These are phyloP conservation scores for Drosophila parthenogenetica DNA, from an alignment of 2,888 invertebrate species.

Conservation along the genomic window DNA sequence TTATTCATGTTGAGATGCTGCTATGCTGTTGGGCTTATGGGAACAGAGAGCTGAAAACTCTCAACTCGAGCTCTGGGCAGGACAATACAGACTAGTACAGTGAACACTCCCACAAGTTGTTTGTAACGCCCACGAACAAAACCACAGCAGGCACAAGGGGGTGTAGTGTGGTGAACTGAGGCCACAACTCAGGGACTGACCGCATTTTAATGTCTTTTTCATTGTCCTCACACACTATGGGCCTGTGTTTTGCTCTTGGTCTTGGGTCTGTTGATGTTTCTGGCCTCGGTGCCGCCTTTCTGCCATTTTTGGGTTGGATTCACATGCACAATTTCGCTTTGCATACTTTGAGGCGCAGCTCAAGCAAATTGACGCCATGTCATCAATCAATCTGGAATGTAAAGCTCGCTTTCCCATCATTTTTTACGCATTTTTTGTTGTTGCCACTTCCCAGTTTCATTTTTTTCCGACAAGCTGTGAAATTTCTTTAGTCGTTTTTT, in stretches of 20 bases:
- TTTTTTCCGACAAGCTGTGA: conserved; percentile 52
- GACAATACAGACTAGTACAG: conserved; percentile 6
- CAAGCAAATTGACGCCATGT: conserved; percentile 74
- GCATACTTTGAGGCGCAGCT: conserved; percentile 54
- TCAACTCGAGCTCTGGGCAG: background rate
- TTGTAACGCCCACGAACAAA: conserved; percentile 41
- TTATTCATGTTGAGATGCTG: conserved; percentile 51
- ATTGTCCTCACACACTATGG: conserved; percentile 65
- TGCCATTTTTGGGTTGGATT: conserved; percentile 29
- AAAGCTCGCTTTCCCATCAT: conserved; percentile 53
- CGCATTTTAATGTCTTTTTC: conserved; percentile 79
- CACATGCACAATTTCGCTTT: conserved; percentile 59
- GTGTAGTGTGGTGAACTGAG: too few species aligned
- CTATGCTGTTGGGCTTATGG: conserved; percentile 6
- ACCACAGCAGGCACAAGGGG: conserved; percentile 21
- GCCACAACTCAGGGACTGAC: conserved; percentile 48
- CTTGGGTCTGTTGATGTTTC: background rate
- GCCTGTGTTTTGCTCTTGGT: conserved; percentile 3
- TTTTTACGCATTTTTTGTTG: conserved; percentile 34
- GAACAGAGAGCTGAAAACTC: conserved; percentile 4
- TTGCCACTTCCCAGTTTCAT: background rate
- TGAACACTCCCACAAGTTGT: conserved; percentile 10
- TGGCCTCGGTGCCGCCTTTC: background rate
- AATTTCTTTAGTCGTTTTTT: conserved; percentile 32
- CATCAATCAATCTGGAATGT: conserved; percentile 78